Evolutionary conservation across 2,797 vertebrate genomes (phyloP), one percentile per base, ranked within the genome.

Genomic region (Dicrostonyx torquatus): DNA sequence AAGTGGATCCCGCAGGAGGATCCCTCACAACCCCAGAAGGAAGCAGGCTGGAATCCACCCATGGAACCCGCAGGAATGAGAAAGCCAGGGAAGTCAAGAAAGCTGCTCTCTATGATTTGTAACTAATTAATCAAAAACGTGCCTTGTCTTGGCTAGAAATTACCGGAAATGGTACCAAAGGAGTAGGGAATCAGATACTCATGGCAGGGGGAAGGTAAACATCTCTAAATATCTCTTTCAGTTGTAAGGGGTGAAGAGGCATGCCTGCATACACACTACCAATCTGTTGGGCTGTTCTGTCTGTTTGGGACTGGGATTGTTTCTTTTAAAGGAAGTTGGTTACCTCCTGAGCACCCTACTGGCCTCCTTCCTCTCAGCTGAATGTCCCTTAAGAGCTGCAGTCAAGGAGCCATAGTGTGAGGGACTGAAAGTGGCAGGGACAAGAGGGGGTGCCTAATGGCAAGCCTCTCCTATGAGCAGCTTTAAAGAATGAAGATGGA

Each of bases 131-230:
- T 94, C 50, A 62, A 91, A 82, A 93, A 45, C 64, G 68, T 50
- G 53, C 55, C 53, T 87, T 13, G 64, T 43, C 31, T 96, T 95
- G 70, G 89, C 10, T 53, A 89, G 64, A 37, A 90, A 91, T 77
- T 24, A 66, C 18, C 2, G 2, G 86, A 95, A 90, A 89, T 37
- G 34, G 62, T 40, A 80, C 53, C 66, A 70, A 90, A 80, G 72
- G 76, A 82, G 5, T 53, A 78, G 64, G 48, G 80, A 73, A 89
- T 72, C 45, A 15, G 40, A 91, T 79, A 48, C 10, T 53, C 64
- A 40, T 0, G 58, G 78, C 3, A 66, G n/a, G 26, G 60, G n/a
- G 58, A 22, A 76, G 79, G 53, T 87, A 73, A 93, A 90, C 34
- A 94, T 86, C 72, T 75, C 31, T 70, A 73, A 93, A 90, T 43